Percentiles rank a stretch among this genome's conserved stretches.
These are phyloP conservation scores for Athrips mouffetella DNA, from an alignment of 2,888 invertebrate genomes.

Conservation along the genomic window DNA sequence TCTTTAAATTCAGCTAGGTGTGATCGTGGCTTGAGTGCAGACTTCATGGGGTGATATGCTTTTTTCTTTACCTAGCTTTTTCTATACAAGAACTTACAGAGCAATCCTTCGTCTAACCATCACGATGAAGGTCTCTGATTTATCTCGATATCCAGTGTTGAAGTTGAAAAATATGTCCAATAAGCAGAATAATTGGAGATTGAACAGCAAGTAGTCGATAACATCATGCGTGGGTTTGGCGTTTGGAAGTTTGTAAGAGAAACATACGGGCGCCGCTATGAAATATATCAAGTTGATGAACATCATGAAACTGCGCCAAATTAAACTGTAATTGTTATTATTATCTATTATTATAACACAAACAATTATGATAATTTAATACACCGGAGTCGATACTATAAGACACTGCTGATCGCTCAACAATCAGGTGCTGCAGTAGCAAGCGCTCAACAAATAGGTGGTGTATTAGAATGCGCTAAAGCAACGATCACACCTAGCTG, in stretches of 20 bases:
- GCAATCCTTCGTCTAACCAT: constrained; percentile 38
- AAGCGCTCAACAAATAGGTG: too few species aligned
- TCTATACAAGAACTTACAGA: constrained; percentile 30
- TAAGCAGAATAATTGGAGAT: constrained; percentile 41
- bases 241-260: constrained; percentile 34
- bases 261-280: constrained; percentile 37
- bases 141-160: constrained; percentile 45
- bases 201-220: constrained; percentile 36
- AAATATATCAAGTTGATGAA: constrained; percentile 40
- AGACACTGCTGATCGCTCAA: too few species aligned
- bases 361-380: too few species aligned
- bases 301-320: constrained; percentile 45
- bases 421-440: too few species aligned
- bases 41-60: too few species aligned
- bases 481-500: too few species aligned
- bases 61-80: neutral
- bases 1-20: too few species aligned
- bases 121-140: constrained; percentile 30
- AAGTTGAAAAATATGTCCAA: constrained; percentile 48
- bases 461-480: too few species aligned
- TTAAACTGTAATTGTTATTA: constrained; percentile 36
- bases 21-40: too few species aligned
- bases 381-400: neutral
- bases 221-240: constrained; percentile 3
- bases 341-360: too few species aligned